A percentile compares a stretch with the other conserved stretches of the same genome.
Evolutionary conservation across 2,113 vertebrate genomes (phyloP).

Genomic region (Burhinus oedicnemus): DNA sequence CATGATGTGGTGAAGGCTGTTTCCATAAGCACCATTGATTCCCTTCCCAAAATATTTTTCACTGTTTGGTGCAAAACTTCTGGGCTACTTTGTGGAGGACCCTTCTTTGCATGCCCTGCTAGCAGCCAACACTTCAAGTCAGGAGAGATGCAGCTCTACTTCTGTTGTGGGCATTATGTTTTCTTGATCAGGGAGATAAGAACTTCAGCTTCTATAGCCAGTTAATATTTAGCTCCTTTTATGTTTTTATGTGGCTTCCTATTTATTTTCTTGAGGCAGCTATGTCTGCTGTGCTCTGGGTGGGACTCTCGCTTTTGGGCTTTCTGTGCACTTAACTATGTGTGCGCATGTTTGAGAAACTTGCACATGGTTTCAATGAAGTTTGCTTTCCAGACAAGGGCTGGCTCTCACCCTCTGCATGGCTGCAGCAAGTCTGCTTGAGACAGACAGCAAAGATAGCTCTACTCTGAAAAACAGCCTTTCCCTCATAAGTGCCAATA

Average conservation of each 20-base stretch:
- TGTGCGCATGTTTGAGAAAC: neutral
- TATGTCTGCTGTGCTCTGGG: neutral
- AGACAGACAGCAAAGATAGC: neutral
- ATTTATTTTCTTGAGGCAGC: neutral
- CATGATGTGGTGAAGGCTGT: neutral
- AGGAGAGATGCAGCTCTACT: neutral
- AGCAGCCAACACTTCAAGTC: neutral
- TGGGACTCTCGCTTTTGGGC: neutral
- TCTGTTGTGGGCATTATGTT: neutral
- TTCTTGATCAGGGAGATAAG: neutral
- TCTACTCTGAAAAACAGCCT: neutral
- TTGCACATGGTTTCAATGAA: neutral
- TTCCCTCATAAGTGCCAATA: neutral
- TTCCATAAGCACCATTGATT: neutral
- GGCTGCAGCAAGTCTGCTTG: neutral
- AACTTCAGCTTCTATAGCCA: neutral
- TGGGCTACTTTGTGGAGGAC: neutral
- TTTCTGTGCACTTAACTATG: neutral
- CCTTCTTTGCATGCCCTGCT: neutral
- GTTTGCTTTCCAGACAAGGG: neutral
- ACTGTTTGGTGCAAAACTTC: neutral
- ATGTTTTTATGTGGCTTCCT: neutral
- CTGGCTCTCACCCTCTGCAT: neutral
- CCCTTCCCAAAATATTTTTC: neutral
- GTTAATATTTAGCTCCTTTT: neutral